A percentile compares a stretch with the other conserved stretches of the same genome.
Conservation (phyloP, 2,797 vertebrate species). For the Phataginus tricuspis region DNA sequence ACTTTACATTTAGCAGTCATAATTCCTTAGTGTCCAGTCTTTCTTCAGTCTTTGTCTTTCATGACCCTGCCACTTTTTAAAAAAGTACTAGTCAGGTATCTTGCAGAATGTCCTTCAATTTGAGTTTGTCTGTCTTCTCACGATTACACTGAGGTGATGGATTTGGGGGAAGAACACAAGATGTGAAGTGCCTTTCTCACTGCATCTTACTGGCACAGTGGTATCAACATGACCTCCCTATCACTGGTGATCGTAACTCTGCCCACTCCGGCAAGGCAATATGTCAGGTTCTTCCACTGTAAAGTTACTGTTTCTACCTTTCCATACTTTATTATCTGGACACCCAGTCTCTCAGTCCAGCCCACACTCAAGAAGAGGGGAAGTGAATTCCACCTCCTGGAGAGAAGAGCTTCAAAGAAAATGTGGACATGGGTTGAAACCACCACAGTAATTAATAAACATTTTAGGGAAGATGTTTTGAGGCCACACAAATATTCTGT, state of each 20-base stretch:
- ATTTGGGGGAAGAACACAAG: neutral
- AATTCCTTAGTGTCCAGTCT: neutral
- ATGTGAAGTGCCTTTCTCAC: neutral
- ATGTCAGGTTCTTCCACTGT: neutral
- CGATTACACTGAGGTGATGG: neutral
- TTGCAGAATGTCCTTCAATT: neutral
- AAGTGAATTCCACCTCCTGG: neutral
- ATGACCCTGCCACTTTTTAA: neutral
- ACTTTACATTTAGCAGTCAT: neutral
- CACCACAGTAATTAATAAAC: neutral
- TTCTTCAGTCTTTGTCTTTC: neutral
- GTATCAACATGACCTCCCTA: neutral
- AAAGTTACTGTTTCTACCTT: neutral
- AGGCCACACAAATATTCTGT: neutral
- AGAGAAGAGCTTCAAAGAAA: neutral
- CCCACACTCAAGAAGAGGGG: neutral
- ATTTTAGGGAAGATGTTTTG: neutral
- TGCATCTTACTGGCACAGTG: neutral
- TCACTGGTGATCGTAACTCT: neutral
- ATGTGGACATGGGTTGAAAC: neutral
- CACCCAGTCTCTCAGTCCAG: neutral
- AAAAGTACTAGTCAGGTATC: neutral
- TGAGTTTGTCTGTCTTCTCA: constrained; percentile 15
- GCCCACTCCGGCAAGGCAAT: neutral
- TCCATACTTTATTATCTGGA: neutral